These are phyloP conservation scores for Siniperca obscura DNA, from an alignment of 2,797 vertebrate species.

Conservation along the genomic window DNA sequence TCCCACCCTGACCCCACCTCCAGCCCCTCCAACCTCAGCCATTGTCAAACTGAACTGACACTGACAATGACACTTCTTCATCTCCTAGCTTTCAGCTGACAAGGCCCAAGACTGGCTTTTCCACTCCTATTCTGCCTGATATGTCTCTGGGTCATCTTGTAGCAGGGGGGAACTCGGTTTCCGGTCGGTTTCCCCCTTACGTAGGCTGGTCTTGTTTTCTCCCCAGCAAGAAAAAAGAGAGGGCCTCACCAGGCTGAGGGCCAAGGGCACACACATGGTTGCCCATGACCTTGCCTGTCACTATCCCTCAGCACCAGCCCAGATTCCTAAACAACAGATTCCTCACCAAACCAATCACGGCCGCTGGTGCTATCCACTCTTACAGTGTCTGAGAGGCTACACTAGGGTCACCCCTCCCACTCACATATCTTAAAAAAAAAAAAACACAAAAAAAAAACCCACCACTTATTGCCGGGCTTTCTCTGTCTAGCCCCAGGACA, in stretches of 20 bases:
- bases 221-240: slow-evolving; percentile 57
- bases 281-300: slow-evolving; percentile 85
- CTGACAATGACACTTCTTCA: slow-evolving; percentile 78
- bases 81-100: slow-evolving; percentile 81
- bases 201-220: slow-evolving; percentile 68
- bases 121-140: slow-evolving; percentile 80
- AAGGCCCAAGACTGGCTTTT: slow-evolving; percentile 79
- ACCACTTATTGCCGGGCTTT: slow-evolving; percentile 89
- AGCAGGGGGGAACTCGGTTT: slow-evolving; percentile 34
- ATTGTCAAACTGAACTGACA: slow-evolving; percentile 80
- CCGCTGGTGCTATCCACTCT: slow-evolving; percentile 66
- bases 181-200: slow-evolving; percentile 57
- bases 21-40: slow-evolving; percentile 69
- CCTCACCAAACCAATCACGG: slow-evolving; percentile 75
- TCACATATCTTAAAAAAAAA: slow-evolving; percentile 57
- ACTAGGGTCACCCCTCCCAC: slow-evolving; percentile 67
- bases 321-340: slow-evolving; percentile 75
- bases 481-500: slow-evolving; percentile 90
- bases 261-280: slow-evolving; percentile 81
- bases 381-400: slow-evolving; percentile 70
- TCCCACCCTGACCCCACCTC: slow-evolving; percentile 56
- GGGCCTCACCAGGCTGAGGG: slow-evolving; percentile 73
- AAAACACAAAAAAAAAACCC: slow-evolving; percentile 81
- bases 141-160: slow-evolving; percentile 84
- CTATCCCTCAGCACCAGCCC: slow-evolving; percentile 77